A percentile compares a stretch with the other conserved stretches of the same genome.
Conservation (phyloP, 2,113 vertebrate species). For the Hydropotes inermis region DNA sequence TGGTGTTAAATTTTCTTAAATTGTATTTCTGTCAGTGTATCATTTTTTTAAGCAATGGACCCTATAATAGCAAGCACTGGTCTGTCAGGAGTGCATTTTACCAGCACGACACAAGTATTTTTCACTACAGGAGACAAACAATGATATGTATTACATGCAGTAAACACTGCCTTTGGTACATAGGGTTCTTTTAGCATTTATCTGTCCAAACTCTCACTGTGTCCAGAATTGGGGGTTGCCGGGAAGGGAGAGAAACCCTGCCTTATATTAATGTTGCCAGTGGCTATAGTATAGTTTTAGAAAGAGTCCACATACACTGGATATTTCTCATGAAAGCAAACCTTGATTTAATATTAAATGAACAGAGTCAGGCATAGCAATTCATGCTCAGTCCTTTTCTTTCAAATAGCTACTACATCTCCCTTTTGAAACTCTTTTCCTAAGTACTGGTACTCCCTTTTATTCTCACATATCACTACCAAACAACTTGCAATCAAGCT, state of each 20-base stretch:
- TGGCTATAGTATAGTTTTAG: conserved; percentile 73
- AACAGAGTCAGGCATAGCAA: conserved; percentile 73
- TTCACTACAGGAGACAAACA: conserved; percentile 89
- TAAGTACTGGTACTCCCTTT: background rate
- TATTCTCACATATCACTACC: background rate
- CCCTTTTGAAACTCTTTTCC: background rate
- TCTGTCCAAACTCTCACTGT: conserved; percentile 85
- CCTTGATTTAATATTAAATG: conserved; percentile 79
- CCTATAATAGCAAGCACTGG: conserved; percentile 85
- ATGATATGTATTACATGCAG: conserved; percentile 87
- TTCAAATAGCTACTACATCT: background rate
- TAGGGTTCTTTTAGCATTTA: conserved; percentile 82
- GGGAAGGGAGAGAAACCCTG: conserved; percentile 52
- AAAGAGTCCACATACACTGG: conserved; percentile 73
- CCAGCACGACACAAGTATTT: conserved; percentile 86
- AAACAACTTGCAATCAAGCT: background rate
- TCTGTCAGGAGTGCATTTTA: conserved; percentile 87
- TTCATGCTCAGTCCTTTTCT: conserved; percentile 42
- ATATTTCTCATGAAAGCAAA: conserved; percentile 79
- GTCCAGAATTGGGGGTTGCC: conserved; percentile 63
- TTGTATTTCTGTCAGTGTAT: conserved; percentile 88
- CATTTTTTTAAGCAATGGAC: conserved; percentile 86
- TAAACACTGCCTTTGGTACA: conserved; percentile 86
- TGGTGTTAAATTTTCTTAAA: conserved; percentile 88
- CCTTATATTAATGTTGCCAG: conserved; percentile 78